phyloP scores from a whole-genome alignment of 2,797 vertebrate genomes.

The Tokudaia tokunoshimensis region DNA sequence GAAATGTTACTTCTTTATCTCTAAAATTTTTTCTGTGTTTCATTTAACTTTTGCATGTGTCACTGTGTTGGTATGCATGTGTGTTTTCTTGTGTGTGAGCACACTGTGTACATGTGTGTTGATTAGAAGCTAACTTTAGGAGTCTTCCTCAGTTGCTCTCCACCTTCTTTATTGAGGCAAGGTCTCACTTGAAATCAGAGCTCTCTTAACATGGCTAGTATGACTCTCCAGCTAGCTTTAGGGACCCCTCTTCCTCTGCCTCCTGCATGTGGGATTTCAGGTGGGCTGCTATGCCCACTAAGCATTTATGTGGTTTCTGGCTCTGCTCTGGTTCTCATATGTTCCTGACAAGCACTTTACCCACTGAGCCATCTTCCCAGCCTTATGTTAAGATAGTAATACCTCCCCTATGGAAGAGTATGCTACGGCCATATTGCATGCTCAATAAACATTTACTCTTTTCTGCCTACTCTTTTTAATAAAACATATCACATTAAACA shows the following conservation, averaged over 20 bases:
- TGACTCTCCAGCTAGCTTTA: not conserved
- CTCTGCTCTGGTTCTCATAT: not conserved
- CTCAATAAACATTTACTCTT: not conserved
- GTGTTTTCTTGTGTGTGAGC: not conserved
- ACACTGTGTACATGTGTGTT: not conserved
- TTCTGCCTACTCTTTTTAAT: not conserved
- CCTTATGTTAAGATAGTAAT: not conserved
- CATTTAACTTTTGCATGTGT: slow-evolving; percentile 2
- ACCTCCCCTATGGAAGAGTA: not conserved
- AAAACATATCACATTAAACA: not conserved
- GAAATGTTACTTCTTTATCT: slow-evolving; percentile 8
- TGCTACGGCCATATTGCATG: not conserved
- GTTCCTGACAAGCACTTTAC: not conserved
- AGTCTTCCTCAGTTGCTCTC: not conserved
- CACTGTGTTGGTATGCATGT: not conserved
- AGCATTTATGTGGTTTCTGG: not conserved
- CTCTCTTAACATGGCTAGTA: not conserved
- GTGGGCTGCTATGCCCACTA: not conserved
- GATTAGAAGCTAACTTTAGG: not conserved
- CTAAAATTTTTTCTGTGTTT: not conserved
- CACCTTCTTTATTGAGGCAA: not conserved
- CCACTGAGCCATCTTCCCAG: not conserved
- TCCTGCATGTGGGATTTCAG: not conserved
- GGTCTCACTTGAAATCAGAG: not conserved
- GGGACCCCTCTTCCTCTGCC: not conserved